Evolutionary conservation across 2,797 vertebrate species (phyloP).

Genomic region (Cyprinodon diabolis): DNA sequence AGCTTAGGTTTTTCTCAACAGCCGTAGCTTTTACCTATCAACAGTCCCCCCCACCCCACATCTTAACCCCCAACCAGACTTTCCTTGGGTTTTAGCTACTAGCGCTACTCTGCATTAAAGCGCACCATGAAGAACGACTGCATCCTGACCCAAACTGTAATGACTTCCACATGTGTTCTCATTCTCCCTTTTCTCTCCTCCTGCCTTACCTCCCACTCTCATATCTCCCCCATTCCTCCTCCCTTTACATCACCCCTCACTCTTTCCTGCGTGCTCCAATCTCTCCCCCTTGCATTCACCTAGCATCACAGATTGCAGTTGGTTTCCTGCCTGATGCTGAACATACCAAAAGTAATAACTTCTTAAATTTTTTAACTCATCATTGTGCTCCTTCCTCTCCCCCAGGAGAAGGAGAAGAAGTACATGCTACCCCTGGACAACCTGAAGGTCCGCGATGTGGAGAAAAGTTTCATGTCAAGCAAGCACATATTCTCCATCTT

Average conservation of each 20-base stretch:
- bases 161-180: constrained; percentile 97
- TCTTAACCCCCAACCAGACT: constrained; percentile 29
- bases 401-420: constrained; percentile 93
- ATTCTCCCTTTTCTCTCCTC: constrained; percentile 68
- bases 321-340: constrained; percentile 13
- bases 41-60: constrained; percentile 17
- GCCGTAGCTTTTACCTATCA: constrained; percentile 23
- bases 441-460: constrained; percentile 91
- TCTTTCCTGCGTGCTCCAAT: constrained; percentile 3
- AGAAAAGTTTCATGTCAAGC: constrained; percentile 91
- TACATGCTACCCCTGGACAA: constrained; percentile 95
- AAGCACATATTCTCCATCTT: constrained; percentile 96
- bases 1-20: constrained; percentile 19
- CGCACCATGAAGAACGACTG: constrained; percentile 77
- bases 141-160: constrained; percentile 93
- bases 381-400: constrained; percentile 20
- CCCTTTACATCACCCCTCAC: constrained; percentile 38
- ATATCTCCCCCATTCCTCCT: constrained; percentile 71
- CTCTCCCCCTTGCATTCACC: constrained; percentile 35
- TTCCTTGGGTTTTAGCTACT: constrained; percentile 47
- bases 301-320: constrained; percentile 5
- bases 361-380: constrained; percentile 2
- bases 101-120: constrained; percentile 58
- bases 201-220: constrained; percentile 51
- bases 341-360: constrained; percentile 2